Conservation (phyloP, 2,113 vertebrate genomes). For the human region GRCh38 chr15:31027001-31027500, state of each 20-base stretch:
- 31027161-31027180: not conserved
- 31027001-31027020: slow-evolving; percentile 98
- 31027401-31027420: not conserved
- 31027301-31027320: not conserved
- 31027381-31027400: not conserved
- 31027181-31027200: not conserved
- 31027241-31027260: not conserved
- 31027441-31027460: not conserved
- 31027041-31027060: slow-evolving; percentile 98
- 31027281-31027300: not conserved
- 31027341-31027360: not conserved
- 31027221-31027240: not conserved
- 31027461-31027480: not conserved
- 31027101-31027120: slow-evolving; percentile 99
- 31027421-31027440: not conserved
- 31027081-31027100: slow-evolving; percentile 99
- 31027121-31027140: slow-evolving; percentile 29
- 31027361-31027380: not conserved
- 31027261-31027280: not conserved
- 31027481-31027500: not conserved
- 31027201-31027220: not conserved
- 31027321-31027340: not conserved
- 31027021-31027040: slow-evolving; percentile 96
- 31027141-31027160: not conserved
- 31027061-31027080: slow-evolving; percentile 99